Evolutionary conservation across 2,113 vertebrate species (phyloP).

Genomic region (Rhadina sibilatrix): DNA sequence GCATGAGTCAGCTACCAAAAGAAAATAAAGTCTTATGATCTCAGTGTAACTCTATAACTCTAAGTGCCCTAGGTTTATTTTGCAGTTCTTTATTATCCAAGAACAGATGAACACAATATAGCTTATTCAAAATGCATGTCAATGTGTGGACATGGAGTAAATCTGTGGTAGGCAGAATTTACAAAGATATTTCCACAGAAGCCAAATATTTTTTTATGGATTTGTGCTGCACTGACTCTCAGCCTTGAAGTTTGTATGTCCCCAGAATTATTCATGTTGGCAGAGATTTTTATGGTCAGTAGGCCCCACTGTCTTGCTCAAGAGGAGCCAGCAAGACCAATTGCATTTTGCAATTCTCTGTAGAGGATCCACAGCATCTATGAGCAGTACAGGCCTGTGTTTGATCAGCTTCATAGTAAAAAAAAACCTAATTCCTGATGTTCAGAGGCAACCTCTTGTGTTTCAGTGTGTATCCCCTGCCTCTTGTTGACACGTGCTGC

Average conservation of each 20-base stretch:
- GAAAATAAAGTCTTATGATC: neutral
- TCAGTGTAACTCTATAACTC: rapidly evolving
- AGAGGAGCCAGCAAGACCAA: neutral
- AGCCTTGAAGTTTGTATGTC: neutral
- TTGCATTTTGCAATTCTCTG: neutral
- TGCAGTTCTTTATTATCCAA: neutral
- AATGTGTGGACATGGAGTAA: neutral
- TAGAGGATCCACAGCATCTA: neutral
- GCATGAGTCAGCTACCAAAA: neutral
- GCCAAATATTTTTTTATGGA: neutral
- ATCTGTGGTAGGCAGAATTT: neutral
- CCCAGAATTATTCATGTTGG: neutral
- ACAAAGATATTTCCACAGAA: neutral
- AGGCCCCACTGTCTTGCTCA: neutral
- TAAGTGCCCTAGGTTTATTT: neutral
- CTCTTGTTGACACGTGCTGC: neutral
- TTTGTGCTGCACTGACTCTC: neutral
- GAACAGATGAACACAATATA: neutral
- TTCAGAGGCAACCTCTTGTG: neutral
- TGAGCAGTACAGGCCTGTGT: neutral
- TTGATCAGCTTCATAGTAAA: neutral
- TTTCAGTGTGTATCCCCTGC: neutral
- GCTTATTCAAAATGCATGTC: neutral
- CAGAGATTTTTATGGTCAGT: neutral
- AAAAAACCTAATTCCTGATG: neutral